Evolutionary conservation across 2,797 vertebrate genomes (phyloP).

Genomic region (Sorex maritimensis): DNA sequence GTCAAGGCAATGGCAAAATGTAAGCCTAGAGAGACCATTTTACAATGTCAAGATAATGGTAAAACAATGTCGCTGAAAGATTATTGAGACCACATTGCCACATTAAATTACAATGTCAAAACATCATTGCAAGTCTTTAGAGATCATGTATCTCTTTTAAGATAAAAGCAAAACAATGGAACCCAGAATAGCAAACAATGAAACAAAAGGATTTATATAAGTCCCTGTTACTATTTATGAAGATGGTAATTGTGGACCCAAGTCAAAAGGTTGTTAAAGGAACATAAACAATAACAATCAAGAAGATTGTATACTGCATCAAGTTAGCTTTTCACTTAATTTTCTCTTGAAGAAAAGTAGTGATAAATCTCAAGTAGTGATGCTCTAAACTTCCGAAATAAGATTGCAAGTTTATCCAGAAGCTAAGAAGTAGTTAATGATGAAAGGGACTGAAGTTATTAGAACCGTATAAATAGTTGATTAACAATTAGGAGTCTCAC

Average conservation of each 20-base stretch:
- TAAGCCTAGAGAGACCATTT: conserved; percentile 92
- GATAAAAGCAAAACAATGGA: conserved; percentile 84
- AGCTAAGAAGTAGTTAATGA: background rate
- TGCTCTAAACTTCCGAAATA: background rate
- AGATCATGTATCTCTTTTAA: conserved; percentile 82
- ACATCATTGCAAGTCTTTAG: conserved; percentile 86
- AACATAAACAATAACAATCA: conserved; percentile 46
- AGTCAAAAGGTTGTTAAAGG: conserved; percentile 75
- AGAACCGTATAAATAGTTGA: background rate
- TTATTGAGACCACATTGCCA: conserved; percentile 91
- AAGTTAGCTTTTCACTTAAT: conserved; percentile 20
- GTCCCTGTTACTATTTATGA: conserved; percentile 60
- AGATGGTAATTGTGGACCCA: conserved; percentile 65
- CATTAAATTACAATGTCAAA: conserved; percentile 91
- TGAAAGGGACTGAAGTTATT: background rate
- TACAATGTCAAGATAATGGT: conserved; percentile 90
- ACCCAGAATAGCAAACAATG: conserved; percentile 85
- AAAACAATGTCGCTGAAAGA: conserved; percentile 90
- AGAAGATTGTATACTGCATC: background rate
- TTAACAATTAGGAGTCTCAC: background rate
- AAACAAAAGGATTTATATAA: conserved; percentile 77
- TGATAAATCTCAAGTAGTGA: background rate
- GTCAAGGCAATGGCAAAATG: conserved; percentile 92
- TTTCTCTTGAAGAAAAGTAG: conserved; percentile 46
- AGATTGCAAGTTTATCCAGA: conserved; percentile 36